Evolutionary conservation across 2,888 invertebrate species (phyloP), one percentile per base, ranked within the genome.

Genomic region (Cryptus viduatorius): DNA sequence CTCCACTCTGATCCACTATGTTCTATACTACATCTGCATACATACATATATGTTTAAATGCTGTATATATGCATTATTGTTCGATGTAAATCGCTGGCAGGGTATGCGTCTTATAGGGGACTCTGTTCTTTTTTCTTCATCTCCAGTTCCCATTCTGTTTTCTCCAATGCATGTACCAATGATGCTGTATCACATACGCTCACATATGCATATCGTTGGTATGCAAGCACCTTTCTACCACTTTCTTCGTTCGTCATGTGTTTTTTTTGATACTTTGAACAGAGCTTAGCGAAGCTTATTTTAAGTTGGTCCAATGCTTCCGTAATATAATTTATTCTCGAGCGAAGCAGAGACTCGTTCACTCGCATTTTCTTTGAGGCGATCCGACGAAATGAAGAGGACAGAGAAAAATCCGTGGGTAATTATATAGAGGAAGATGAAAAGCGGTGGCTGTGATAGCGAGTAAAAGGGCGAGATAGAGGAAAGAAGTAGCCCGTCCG

Each of bases 341-440:
- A 24, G 56, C 24, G 56, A 56, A 19, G 1, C 19, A 24, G 24
- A 4, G 12, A 56, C 24, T 37, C 56, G 56, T 56, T 78, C 68
- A 59, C 68, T 78, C 77, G 67, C 68, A 7, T 31, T 68, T 68
- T 78, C 68, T 68, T 68, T 78, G 68, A 61, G 61, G 48, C 61
- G 69, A 69, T 69, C 61, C 78, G 61, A 78, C 78, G 42, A 61
- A 69, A 59, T 61, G 69, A 59, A 78, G 68, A 78, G 78, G 59
- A 78, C 59, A 69, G 69, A 61, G 69, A 78, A 69, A 78, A 78
- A 68, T 69, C 69, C 69, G 46, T 19, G 48, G 48, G 61, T 50
- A 4, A 61, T 65, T 64, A 61, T 61, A 56, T 31, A 53, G 24
- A 73, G 71, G 48, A 24, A 56, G 53, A 42, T 7, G 31, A 19